These are phyloP conservation scores for Turdus rufiventris DNA, from an alignment of 2,113 vertebrate genomes.

Conservation along the genomic window DNA sequence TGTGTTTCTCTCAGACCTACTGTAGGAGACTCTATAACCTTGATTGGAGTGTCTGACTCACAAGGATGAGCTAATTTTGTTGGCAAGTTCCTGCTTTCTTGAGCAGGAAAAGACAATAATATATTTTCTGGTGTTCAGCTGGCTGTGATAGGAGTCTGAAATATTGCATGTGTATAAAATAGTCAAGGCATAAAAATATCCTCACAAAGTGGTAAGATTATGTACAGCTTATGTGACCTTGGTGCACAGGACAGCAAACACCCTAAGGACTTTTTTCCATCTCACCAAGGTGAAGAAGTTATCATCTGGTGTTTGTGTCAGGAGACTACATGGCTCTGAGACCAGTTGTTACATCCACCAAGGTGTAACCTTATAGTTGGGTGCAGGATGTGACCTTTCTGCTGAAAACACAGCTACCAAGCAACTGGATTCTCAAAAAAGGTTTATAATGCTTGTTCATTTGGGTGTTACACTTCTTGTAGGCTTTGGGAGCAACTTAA, in stretches of 20 bases:
- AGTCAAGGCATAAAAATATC: not conserved
- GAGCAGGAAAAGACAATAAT: not conserved
- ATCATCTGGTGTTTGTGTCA: not conserved
- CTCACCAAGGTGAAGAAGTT: not conserved
- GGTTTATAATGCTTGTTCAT: not conserved
- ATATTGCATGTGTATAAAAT: not conserved
- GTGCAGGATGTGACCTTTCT: not conserved
- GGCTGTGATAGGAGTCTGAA: conserved; percentile 8
- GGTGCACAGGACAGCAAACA: not conserved
- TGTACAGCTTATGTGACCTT: not conserved
- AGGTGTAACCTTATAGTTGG: not conserved
- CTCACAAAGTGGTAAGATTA: not conserved
- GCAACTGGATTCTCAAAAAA: not conserved
- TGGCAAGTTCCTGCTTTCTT: conserved; percentile 24
- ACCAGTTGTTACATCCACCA: not conserved
- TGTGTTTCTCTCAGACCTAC: not conserved
- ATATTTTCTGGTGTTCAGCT: not conserved
- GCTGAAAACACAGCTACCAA: not conserved
- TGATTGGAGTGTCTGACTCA: conserved; percentile 49
- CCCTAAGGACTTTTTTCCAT: not conserved
- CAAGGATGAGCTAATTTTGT: conserved; percentile 45
- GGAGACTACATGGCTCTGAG: not conserved
- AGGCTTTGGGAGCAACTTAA: not conserved
- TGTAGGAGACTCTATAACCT: not conserved
- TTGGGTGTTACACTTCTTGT: not conserved